Conservation (phyloP, 2,888 invertebrate genomes). For the Capitulum mitella region DNA sequence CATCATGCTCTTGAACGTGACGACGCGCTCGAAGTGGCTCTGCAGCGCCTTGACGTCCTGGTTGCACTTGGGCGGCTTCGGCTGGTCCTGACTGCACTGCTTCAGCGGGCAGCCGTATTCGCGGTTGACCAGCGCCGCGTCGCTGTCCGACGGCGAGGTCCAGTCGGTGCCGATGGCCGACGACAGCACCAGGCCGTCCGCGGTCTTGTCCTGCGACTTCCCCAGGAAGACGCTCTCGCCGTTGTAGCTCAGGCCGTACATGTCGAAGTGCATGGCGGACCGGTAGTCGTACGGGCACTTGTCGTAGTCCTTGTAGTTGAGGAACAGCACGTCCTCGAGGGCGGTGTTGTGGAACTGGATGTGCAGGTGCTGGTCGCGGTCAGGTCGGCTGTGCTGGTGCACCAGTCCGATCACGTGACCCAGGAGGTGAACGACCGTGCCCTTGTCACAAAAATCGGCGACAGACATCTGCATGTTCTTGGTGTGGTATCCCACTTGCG, state of each 20-base stretch:
- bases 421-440: background rate
- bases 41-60: background rate
- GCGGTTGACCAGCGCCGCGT: background rate
- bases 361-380: background rate
- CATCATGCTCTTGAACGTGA: conserved; percentile 14
- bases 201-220: no score
- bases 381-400: conserved; percentile 1
- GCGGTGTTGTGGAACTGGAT: conserved; percentile 17
- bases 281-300: conserved; percentile 10
- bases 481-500: background rate
- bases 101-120: conserved; percentile 11
- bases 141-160: background rate
- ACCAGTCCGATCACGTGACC: conserved; percentile 20
- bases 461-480: background rate
- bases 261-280: conserved; percentile 16
- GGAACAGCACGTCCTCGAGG: background rate
- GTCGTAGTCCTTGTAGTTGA: conserved; percentile 18
- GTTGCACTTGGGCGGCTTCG: background rate
- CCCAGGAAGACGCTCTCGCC: background rate
- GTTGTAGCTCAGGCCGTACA: conserved; percentile 5
- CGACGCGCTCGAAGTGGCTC: background rate
- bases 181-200: conserved; percentile 1
- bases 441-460: background rate
- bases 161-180: background rate
- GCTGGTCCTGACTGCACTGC: background rate